Conservation (phyloP, 2,113 vertebrate genomes). For the Drymodes brunneopygia region DNA sequence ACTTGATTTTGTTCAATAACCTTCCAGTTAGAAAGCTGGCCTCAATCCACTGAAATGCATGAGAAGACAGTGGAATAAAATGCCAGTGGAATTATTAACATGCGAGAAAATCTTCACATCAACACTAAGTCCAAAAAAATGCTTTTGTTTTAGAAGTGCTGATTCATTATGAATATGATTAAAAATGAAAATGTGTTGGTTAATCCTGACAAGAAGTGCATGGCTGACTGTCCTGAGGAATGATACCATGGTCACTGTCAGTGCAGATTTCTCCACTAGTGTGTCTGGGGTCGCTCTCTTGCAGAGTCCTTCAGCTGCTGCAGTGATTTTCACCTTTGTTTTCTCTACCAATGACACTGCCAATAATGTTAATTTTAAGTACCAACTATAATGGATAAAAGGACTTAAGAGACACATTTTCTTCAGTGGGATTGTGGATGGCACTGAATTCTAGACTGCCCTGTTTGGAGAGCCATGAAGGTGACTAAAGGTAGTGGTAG, state of each 20-base stretch:
- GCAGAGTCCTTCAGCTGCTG: neutral
- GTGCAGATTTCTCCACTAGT: neutral
- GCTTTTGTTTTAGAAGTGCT: neutral
- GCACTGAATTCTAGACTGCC: neutral
- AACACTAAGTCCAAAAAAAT: neutral
- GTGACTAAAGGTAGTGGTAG: neutral
- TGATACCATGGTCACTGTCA: neutral
- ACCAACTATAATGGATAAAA: neutral
- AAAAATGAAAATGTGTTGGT: neutral
- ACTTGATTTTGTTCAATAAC: neutral
- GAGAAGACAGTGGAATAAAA: constrained; percentile 23
- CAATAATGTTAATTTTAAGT: neutral
- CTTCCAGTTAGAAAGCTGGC: neutral
- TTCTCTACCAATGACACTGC: neutral
- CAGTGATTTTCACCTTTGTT: neutral
- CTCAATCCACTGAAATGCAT: neutral
- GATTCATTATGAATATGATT: neutral
- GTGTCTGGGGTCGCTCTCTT: neutral
- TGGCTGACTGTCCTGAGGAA: neutral
- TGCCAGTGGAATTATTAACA: neutral
- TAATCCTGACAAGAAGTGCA: neutral
- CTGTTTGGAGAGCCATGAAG: neutral
- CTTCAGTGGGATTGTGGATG: neutral
- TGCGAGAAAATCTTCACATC: neutral
- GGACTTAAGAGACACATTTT: neutral